A percentile compares a stretch with the other conserved stretches of the same genome.
Evolutionary conservation across 2,888 invertebrate genomes (phyloP).

Genomic region (Caenorhabditis doughertyi): DNA sequence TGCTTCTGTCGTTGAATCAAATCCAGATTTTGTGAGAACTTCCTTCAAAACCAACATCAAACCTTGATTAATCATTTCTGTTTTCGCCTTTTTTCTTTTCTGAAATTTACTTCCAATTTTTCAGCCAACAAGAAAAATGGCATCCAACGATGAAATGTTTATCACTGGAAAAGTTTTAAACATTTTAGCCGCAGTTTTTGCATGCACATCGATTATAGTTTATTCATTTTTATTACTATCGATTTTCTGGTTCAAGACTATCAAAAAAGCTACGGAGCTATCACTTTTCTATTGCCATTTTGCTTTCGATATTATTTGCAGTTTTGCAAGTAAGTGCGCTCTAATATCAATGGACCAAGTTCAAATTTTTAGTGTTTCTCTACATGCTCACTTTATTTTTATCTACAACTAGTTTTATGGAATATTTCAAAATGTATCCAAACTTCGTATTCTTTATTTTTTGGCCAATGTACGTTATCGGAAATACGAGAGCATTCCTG

Average conservation of each 20-base stretch:
- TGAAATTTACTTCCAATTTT: too few relatives aligned
- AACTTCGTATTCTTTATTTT: constrained; percentile 8
- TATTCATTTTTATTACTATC: background rate
- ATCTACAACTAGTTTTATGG: background rate
- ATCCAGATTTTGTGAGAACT: too few relatives aligned
- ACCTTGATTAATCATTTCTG: too few relatives aligned
- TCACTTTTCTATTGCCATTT: constrained; percentile 1
- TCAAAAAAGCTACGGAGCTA: background rate
- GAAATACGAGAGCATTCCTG: background rate
- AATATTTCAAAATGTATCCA: constrained; percentile 1
- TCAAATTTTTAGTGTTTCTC: background rate
- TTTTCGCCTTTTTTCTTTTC: too few relatives aligned
- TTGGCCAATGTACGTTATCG: background rate
- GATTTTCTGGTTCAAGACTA: constrained; percentile 6
- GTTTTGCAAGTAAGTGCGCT: constrained; percentile 2
- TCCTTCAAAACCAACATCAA: too few relatives aligned
- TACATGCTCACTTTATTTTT: background rate
- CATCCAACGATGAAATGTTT: background rate
- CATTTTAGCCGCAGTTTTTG: background rate
- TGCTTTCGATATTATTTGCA: background rate
- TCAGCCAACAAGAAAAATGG: background rate
- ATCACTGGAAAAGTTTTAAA: background rate
- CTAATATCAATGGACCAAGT: background rate
- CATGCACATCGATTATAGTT: background rate
- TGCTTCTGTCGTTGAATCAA: too few relatives aligned